A percentile compares a stretch with the other conserved stretches of the same genome.
phyloP scores from a whole-genome alignment of 2,888 invertebrate genomes.

The Lasioglossum morio region DNA sequence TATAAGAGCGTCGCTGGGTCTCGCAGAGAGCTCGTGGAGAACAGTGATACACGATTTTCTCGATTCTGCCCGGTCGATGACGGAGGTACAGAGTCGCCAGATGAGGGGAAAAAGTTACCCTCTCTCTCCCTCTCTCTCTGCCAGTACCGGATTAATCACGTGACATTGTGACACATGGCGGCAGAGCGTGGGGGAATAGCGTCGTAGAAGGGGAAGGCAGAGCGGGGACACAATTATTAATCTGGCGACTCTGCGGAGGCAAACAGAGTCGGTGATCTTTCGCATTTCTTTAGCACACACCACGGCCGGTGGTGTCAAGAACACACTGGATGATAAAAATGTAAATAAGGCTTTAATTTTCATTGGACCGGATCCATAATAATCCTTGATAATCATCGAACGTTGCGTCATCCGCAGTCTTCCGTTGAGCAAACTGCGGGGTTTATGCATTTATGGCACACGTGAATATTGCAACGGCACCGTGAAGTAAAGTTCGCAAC shows the following conservation, averaged over 20 bases:
- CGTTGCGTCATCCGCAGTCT: not conserved
- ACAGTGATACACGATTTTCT: not conserved
- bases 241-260: not conserved
- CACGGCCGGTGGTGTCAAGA: not conserved
- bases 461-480: not conserved
- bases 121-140: too few species aligned
- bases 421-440: constrained; percentile 10
- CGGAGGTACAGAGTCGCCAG: too few species aligned
- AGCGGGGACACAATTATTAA: too few species aligned
- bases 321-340: not conserved
- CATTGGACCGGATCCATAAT: not conserved
- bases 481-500: not conserved
- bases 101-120: too few species aligned
- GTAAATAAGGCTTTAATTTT: constrained; percentile 7
- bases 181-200: too few species aligned
- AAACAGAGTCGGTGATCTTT: not conserved
- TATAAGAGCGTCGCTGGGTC: not conserved
- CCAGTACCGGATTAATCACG: too few species aligned
- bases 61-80: not conserved
- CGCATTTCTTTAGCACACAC: not conserved
- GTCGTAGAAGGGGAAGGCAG: too few species aligned
- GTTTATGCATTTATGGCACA: not conserved
- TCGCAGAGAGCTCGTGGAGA: not conserved
- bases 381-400: constrained; percentile 4
- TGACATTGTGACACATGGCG: too few species aligned